Evolutionary conservation across 2,797 vertebrate species (phyloP), one percentile per base, ranked within the genome.

Genomic region (Lophura swinhoii): DNA sequence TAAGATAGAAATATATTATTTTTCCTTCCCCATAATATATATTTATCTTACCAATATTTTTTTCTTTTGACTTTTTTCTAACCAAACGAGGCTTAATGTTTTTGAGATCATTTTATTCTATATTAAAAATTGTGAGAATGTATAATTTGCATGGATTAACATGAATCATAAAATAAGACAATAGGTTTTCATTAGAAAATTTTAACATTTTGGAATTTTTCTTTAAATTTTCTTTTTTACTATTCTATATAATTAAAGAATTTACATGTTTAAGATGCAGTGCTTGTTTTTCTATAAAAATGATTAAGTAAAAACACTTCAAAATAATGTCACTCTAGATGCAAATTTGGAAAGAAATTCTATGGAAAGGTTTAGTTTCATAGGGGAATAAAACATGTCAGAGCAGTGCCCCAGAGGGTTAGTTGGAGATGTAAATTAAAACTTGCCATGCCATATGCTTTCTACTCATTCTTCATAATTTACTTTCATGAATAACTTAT

Each of bases 141-240:
- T 93, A 92, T 88, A 39, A 62, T 81, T 87, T 63, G 37, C 35
- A n/a, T 82, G 35, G 58, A 88, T 95, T 94, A 90, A 90, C 77
- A 76, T 90, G 41, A 88, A 49, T 55, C 48, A 35, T 81, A 91
- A 73, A 49, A 76, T 96, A 94, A 89, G 91, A 35, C 37, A 75
- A 85, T 68, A 94, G 20, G 26, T 87, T 94, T 90, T 59, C 78
- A 81, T 88, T 91, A 75, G 68, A 83, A 95, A 95, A 95, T 96
- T 31, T 94, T 78, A 96, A 91, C 74, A 53, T 93, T 96, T 95
- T 95, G 9, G 84, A 78, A 72, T 91, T 97, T 81, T 93, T 49
- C 48, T 92, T 92, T 79, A 84, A 74, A 85, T 87, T 31, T 84
- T 87, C n/a, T 84, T 55, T 53, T 94, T 87, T 91, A 92, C 84